Conservation (phyloP, 2,113 vertebrate genomes). For the cat (Felis catus) region F.catus_Fca126_mat1.0 CM031419.1:85943501-85944000, state of each 20-base stretch:
- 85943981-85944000: background rate
- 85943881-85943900: background rate
- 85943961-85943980: background rate
- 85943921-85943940: background rate
- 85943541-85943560: background rate
- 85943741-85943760: background rate
- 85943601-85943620: background rate
- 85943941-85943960: background rate
- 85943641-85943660: background rate
- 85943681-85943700: conserved; percentile 33
- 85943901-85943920: background rate
- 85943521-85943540: background rate
- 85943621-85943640: background rate
- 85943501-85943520: background rate
- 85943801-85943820: background rate
- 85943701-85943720: conserved; percentile 21
- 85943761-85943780: background rate
- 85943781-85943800: background rate
- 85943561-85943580: background rate
- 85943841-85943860: background rate
- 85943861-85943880: background rate
- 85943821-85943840: background rate
- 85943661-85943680: background rate
- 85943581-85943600: background rate
- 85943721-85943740: background rate